Evolutionary conservation across 2,113 vertebrate genomes (phyloP), one percentile per base, ranked within the genome.

Genomic region (Miniopterus natalensis): DNA sequence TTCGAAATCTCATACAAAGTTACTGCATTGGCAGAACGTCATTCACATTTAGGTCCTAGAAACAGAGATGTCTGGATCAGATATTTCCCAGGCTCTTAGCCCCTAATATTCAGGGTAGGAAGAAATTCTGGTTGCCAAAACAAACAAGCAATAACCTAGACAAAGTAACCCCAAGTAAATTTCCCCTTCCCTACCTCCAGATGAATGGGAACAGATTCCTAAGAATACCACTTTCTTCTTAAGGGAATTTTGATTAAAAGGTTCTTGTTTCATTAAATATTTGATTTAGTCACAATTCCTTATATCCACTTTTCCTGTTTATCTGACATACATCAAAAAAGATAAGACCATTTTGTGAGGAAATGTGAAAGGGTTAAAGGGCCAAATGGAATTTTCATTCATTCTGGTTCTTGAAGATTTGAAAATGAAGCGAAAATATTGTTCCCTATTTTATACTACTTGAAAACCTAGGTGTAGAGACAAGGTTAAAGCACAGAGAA

Each of bases 371-470:
- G 29, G 66, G 36, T 49, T 90, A 31, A 96, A 84, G n/a, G 36
- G 12, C 5, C 42, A 87, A 89, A 84, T 84, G 40, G 47, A 92
- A 65, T 87, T 92, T 92, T 77, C 51, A 84, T 83, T 84, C 78
- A 96, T 91, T 96, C 25, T 74, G 42, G 47, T n/a, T 75, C 95
- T 96, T 80, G 51, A 87, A 95, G 63, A 53, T 84, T 61, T 66
- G 59, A 92, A 59, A 79, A 93, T 61, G 51, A 81, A 40, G 75
- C 6, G 51, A 49, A 92, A 71, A 42, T 75, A 80, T 59, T 66
- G 57, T n/a, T 73, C 91, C 40, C 45, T 63, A 8, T 1, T 47
- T 79, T 12, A 25, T 2, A 4, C 36, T 18, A n/a, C 42, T 63
- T 65, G 20, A 68, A 95, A 85, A 73, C 14, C 59, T 53, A 61